phyloP scores from a whole-genome alignment of 2,888 invertebrate species.

The Aphrophora alni region DNA sequence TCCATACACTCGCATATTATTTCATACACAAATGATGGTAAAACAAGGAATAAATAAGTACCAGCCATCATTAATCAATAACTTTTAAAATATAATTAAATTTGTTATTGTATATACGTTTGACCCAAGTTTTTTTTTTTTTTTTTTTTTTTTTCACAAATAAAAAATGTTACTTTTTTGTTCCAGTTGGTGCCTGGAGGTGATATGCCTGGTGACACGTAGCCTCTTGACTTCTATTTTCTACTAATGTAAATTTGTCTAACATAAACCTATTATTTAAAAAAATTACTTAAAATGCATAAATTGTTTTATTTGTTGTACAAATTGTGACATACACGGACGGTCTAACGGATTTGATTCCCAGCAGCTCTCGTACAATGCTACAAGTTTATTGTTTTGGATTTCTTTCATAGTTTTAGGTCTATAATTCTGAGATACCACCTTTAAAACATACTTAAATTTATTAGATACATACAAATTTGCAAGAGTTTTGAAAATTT shows the following conservation, averaged over 20 bases:
- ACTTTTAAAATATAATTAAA: too few species aligned
- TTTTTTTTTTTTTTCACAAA: too few species aligned
- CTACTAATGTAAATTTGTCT: conserved; percentile 12
- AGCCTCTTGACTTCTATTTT: neutral
- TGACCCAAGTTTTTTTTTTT: too few species aligned
- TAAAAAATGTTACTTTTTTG: conserved; percentile 47
- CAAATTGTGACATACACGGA: conserved; percentile 26
- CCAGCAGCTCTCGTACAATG: conserved; percentile 40
- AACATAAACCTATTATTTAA: conserved; percentile 28
- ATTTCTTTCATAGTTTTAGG: conserved; percentile 33
- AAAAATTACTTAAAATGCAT: neutral
- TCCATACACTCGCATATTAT: too few species aligned
- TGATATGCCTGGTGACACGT: conserved; percentile 66
- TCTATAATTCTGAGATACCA: conserved; percentile 42
- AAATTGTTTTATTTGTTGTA: conserved; percentile 16
- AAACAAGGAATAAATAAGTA: too few species aligned
- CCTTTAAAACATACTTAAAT: conserved; percentile 42
- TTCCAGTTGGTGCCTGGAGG: conserved; percentile 80
- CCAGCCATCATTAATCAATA: too few species aligned
- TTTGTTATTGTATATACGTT: too few species aligned
- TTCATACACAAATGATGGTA: too few species aligned
- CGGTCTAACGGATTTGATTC: conserved; percentile 21
- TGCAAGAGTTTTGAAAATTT: neutral
- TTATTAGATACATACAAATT: neutral
- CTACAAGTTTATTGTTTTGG: neutral